Evolutionary conservation across 2,113 vertebrate genomes (phyloP), one percentile per base, ranked within the genome.

Genomic region (Chloropsis hardwickii): DNA sequence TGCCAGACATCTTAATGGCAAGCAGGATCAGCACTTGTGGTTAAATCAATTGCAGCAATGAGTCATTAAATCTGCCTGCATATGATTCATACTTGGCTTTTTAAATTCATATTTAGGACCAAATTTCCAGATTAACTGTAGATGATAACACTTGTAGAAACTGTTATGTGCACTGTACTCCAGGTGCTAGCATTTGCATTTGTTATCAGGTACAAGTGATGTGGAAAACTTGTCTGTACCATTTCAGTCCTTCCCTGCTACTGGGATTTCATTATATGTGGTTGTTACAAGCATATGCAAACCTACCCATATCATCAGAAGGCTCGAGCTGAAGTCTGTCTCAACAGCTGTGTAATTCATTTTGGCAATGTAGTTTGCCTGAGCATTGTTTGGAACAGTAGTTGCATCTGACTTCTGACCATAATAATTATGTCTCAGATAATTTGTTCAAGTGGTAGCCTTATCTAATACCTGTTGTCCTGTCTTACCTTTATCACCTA

Each of bases 61-160:
- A 94, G 81, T 95, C 91, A 94, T 77, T 47, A 65, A 92, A 79
- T 80, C 74, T 85, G 85, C n/a, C 92, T 77, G 33, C 74, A 18
- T 70, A 39, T 93, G 67, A 54, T 74, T 94, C 79, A 67, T 50
- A 35, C 61, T 82, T 92, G 67, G 27, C 74, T 80, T 90, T 92
- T 81, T 2, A 31, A 88, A 85, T 29, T n/a, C 31, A 40, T 39
- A 29, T 81, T 84, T 40, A 78, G 60, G 37, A 67, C 81, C n/a
- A 78, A 90, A 76, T 44, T n/a, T 86, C 20, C 61, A 76, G 81
- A 53, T 67, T 37, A 90, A 53, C 22, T 66, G 44, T 81, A 67
- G 44, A 5, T 83, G 1, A 62, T 61, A 29, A 37, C 21, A 39
- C 20, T 65, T 70, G 18, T 37, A 28, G 47, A 27, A 88, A 54